phyloP scores from a whole-genome alignment of 2,888 invertebrate species.

The Sinohyriopsis cumingii region DNA sequence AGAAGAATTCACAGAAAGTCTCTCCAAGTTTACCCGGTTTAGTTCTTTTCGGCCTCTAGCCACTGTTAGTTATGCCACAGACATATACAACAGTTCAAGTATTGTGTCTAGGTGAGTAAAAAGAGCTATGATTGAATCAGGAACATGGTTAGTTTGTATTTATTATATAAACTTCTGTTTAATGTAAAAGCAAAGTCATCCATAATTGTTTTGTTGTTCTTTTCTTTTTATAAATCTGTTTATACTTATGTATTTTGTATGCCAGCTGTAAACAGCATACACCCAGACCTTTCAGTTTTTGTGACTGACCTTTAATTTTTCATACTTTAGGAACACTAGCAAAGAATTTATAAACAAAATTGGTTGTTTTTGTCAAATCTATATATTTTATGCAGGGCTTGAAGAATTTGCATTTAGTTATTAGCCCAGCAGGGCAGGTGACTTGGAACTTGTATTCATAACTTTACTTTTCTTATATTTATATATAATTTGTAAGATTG shows the following conservation, averaged over 20 bases:
- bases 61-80: constrained; percentile 90
- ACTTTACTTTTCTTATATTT: not conserved
- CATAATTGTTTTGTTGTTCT: no score
- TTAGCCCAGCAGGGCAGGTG: not conserved
- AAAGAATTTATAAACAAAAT: no score
- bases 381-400: no score
- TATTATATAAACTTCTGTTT: not conserved
- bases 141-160: not conserved
- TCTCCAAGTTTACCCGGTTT: constrained; percentile 88
- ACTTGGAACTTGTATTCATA: not conserved
- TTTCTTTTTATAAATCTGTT: no score
- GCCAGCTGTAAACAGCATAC: no score
- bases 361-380: no score
- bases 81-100: constrained; percentile 83
- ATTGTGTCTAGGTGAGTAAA: constrained; percentile 73
- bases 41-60: constrained; percentile 86
- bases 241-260: no score
- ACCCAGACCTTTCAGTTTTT: no score
- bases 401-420: no score
- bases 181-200: no score
- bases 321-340: no score
- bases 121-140: not conserved
- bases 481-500: not conserved
- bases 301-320: no score
- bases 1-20: constrained; percentile 84